phyloP scores from a whole-genome alignment of 2,797 vertebrate genomes.

The Bovichtus variegatus region DNA sequence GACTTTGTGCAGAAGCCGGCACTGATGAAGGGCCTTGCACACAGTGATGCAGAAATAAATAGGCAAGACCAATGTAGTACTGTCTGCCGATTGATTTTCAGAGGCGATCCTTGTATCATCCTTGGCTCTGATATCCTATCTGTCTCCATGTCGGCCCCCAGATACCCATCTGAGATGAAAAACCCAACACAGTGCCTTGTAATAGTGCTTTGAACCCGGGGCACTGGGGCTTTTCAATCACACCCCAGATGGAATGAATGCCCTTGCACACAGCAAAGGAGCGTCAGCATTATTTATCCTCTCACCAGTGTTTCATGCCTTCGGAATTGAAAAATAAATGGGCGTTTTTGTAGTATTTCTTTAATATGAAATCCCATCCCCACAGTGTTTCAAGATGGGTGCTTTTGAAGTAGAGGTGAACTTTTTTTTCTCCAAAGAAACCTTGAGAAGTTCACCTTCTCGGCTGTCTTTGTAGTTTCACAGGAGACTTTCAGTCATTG shows the following conservation, averaged over 20 bases:
- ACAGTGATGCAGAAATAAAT: slow-evolving; percentile 70
- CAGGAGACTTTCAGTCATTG: slow-evolving; percentile 44
- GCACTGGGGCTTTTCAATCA: slow-evolving; percentile 80
- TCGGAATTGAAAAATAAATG: slow-evolving; percentile 70
- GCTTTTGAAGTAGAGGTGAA: slow-evolving; percentile 54
- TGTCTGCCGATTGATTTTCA: slow-evolving; percentile 80
- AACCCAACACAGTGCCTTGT: slow-evolving; percentile 72
- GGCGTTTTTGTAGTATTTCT: slow-evolving; percentile 47
- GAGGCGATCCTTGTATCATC: slow-evolving; percentile 78
- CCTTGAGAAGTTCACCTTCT: slow-evolving; percentile 64
- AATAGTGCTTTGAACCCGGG: slow-evolving; percentile 78
- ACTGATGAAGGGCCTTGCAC: slow-evolving; percentile 59
- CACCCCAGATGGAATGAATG: slow-evolving; percentile 70
- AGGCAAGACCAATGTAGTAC: slow-evolving; percentile 64
- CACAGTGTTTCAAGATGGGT: slow-evolving; percentile 28
- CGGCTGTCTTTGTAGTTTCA: slow-evolving; percentile 60
- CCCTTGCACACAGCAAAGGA: slow-evolving; percentile 60
- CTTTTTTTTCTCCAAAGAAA: slow-evolving; percentile 22
- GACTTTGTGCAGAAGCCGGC: slow-evolving; percentile 43
- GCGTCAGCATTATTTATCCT: slow-evolving; percentile 71
- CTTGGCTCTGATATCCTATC: slow-evolving; percentile 81
- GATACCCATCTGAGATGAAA: slow-evolving; percentile 80
- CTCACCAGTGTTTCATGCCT: slow-evolving; percentile 52
- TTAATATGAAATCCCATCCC: slow-evolving; percentile 64
- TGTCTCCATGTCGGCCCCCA: slow-evolving; percentile 73